phyloP scores from a whole-genome alignment of 2,888 invertebrate genomes.

The Microctonus brassicae region DNA sequence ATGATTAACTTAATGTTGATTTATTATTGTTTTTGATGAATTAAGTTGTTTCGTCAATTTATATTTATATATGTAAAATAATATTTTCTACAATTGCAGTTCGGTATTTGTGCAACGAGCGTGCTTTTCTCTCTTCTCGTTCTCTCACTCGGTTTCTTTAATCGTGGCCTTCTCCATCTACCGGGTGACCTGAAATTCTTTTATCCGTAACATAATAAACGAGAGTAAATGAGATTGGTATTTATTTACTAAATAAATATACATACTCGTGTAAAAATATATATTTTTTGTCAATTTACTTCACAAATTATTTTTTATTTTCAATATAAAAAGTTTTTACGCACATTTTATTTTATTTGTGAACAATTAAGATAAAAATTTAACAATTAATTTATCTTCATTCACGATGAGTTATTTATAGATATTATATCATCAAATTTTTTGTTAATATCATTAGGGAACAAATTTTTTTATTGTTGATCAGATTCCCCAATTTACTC shows the following conservation, averaged over 20 bases:
- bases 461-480: not conserved
- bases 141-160: not conserved
- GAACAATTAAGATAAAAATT: no score
- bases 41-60: not conserved
- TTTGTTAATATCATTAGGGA: no score
- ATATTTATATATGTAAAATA: not conserved
- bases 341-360: no score
- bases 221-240: no score
- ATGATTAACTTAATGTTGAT: no score
- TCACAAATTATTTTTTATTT: no score
- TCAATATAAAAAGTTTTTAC: no score
- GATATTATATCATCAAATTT: no score
- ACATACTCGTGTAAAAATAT: no score
- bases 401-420: not conserved
- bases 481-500: not conserved
- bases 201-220: not conserved
- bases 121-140: not conserved
- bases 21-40: not conserved
- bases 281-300: no score
- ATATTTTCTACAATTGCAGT: not conserved
- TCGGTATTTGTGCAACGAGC: not conserved
- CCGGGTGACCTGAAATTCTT: conserved; percentile 33
- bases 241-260: no score
- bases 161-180: conserved; percentile 34
- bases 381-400: not conserved